Base-by-base conservation (phyloP, 2,888 invertebrate genomes). In the Entomobrya proxima region DNA sequence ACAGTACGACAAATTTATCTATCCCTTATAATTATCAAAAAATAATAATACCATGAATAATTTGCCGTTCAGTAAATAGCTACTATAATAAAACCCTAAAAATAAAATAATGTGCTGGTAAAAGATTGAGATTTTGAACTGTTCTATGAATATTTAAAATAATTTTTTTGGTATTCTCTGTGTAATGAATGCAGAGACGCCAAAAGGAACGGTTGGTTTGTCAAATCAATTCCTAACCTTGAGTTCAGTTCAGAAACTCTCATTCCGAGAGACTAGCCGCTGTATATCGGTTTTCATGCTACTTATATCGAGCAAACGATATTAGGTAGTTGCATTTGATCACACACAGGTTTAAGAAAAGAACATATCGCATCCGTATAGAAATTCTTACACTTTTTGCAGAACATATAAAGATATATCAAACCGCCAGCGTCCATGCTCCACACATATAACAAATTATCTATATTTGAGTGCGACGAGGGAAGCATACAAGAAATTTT, bases 231-330 rank as follows among this genome's bases (percentile, higher is more conserved):
- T 18, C n/a, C 27, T 35, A 35, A 79, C 35, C 47, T 50, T 35
- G 58, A 64, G 67, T 64, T 75, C 52, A 76, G 82, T 40, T 50
- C 82, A 61, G 81, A 81, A 74, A 74, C 75, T n/a, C 80, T 55
- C 58, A 24, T 80, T 72, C 40, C 52, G 24, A 32, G 37, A 82
- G 82, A 82, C 82, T 82, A 64, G 75, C 64, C 50, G 64, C 50
- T 47, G 50, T 67, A 24, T 37, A 76, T 40, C 30, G 9, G 27
- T 3, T 30, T 9, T 40, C 75, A 50, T 52, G 75, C 82, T 82
- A 50, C 75, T 82, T 82, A 82, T 82, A 76, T 67, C 64, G 35
- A 1, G 72, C 47, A 6, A 47, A 77, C 52, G 24, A 55, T 13
- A 18, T 55, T 37, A 24, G 55, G 30, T 52, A 69, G 40, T 44